These are phyloP conservation scores for Cricetomys ansorgei DNA, from an alignment of 2,113 vertebrate genomes.

Conservation along the genomic window DNA sequence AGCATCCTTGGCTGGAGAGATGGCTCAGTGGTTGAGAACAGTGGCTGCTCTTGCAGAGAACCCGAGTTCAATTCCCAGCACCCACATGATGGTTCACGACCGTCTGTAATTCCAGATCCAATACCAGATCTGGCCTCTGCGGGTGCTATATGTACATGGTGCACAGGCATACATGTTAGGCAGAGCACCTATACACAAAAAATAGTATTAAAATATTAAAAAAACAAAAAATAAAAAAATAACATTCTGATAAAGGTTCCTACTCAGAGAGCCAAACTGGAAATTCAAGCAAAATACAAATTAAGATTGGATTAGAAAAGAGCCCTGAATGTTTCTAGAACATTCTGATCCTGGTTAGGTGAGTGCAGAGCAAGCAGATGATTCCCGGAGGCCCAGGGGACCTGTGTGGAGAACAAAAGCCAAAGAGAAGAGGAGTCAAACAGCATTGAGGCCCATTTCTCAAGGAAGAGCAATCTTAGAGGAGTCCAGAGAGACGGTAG, in stretches of 20 bases:
- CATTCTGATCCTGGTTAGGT: not conserved
- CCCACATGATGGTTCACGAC: not conserved
- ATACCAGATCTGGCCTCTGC: not conserved
- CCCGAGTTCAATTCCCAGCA: not conserved
- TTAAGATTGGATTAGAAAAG: not conserved
- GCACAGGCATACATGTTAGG: too few relatives aligned
- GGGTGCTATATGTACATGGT: not conserved
- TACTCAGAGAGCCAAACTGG: conserved; percentile 35
- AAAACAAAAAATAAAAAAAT: not conserved
- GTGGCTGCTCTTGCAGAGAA: not conserved
- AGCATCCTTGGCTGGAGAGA: not conserved
- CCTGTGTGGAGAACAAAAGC: not conserved
- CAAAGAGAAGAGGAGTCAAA: not conserved
- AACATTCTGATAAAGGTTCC: not conserved
- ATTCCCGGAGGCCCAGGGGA: not conserved
- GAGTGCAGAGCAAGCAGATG: not conserved
- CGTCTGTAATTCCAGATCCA: not conserved
- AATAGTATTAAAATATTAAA: not conserved
- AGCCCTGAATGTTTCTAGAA: conserved; percentile 1
- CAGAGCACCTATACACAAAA: not conserved
- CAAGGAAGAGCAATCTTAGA: not conserved
- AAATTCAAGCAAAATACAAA: conserved; percentile 54
- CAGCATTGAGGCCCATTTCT: not conserved
- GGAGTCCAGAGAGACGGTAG: not conserved
- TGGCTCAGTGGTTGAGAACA: not conserved